phyloP scores from a whole-genome alignment of 2,113 vertebrate species.

The Podiceps cristatus region DNA sequence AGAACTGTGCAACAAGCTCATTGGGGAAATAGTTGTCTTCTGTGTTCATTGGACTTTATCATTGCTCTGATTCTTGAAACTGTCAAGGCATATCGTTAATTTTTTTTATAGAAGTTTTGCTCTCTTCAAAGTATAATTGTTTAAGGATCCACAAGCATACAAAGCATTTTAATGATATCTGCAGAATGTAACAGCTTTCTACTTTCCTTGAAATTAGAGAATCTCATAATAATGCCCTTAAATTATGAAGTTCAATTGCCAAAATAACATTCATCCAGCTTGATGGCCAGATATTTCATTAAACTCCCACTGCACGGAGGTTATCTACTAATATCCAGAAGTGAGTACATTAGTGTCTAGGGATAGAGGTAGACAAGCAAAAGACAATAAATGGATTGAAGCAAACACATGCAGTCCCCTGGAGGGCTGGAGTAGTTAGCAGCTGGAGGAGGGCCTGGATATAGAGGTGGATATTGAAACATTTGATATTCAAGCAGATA shows the following conservation, averaged over 20 bases:
- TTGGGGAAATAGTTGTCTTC: not conserved
- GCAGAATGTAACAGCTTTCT: not conserved
- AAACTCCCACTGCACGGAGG: slow-evolving; percentile 4
- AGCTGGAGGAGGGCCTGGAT: slow-evolving; percentile 27
- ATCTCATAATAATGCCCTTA: not conserved
- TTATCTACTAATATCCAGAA: slow-evolving; percentile 51
- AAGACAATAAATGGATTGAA: slow-evolving; percentile 59
- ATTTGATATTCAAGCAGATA: slow-evolving; percentile 34
- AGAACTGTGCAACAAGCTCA: not conserved
- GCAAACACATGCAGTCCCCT: slow-evolving; percentile 26
- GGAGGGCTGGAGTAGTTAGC: slow-evolving; percentile 38
- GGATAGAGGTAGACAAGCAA: slow-evolving; percentile 35
- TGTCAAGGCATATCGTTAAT: not conserved
- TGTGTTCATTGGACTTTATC: not conserved
- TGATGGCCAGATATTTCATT: slow-evolving; percentile 44
- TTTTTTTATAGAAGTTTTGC: slow-evolving; percentile 4
- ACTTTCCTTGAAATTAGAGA: slow-evolving; percentile 3
- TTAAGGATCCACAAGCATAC: not conserved
- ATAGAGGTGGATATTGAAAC: slow-evolving; percentile 25
- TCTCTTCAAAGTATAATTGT: not conserved
- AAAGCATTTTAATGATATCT: not conserved
- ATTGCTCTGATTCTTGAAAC: not conserved
- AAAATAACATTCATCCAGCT: slow-evolving; percentile 31
- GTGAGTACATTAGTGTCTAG: slow-evolving; percentile 31
- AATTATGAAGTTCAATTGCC: slow-evolving; percentile 35